Evolutionary conservation across 1,140 invertebrate species (phyloP), one percentile per base, ranked within the genome.

Genomic region (Papilio glaucus): DNA sequence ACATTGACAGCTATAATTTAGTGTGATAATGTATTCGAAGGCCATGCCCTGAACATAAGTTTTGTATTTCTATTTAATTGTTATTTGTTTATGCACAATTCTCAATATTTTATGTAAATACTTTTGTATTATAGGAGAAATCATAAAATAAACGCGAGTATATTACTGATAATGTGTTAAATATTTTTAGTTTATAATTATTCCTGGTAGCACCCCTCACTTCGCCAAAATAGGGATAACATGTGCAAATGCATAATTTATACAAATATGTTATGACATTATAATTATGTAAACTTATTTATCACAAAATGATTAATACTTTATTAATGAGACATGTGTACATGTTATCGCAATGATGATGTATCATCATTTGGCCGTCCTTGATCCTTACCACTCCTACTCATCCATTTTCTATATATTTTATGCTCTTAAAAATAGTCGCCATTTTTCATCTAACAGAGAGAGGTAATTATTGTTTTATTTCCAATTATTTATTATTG

Each of bases 81-180:
- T 94, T 93, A 94, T 93, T 93, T 93, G 92, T 93, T 94, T 92
- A 92, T 93, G 93, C 93, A 93, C 93, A 93, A 93, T 93, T 93
- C 91, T 94, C 91, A 89, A 93, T 93, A 93, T 94, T 93, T 89
- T 94, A 93, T 93, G 92, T 94, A 94, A 90, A 94, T 94, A 93
- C 82, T 94, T 93, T 93, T 94, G 92, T 94, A 94, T 91, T 87
- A 93, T 93, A 93, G 91, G 85, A 91, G 84, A 89, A 92, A 87
- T 87, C 88, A 85, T 93, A 92, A 93, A 94, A 94, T 94, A 94
- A 94, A 94, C 88, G 92, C 91, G 85, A 94, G 88, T 94, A 94
- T 93, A 93, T 93, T 94, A 93, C 90, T 89, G 91, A 92, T 88
- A 76, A 85, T 90, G 91, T 93, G 91, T 93, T 88, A 90, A 88